Evolutionary conservation across 37 sponge, comb jelly and placozoan genomes (phyloP), one percentile per base, ranked within the genome.

Genomic region (Eunapius fragilis): DNA sequence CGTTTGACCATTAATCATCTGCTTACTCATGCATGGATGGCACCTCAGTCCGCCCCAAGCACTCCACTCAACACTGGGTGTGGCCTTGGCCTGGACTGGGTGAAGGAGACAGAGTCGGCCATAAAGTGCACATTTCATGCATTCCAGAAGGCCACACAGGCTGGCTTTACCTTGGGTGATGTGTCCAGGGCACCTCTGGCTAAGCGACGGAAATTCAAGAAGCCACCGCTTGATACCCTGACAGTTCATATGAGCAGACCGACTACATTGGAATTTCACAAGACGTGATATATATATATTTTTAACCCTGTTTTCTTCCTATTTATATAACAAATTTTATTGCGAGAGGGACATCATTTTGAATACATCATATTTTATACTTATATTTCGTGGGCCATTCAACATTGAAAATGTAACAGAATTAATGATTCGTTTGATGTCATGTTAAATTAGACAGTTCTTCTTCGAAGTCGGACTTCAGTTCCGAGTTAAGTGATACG

Each of bases 121-220:
- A 84, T 97, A 31, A 91, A 93, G 25, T 89, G 88, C 25, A 95
- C 98, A 0, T 89, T 97, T 71, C 89, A 95, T 77, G 98, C 96
- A 37, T 97, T 93, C 87, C 80, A 91, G 74, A 75, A 85, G 31
- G 89, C 89, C 14, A 86, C 87, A 6, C 86, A 89, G 68, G 85
- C 81, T 25, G 96, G 92, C 37, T 93, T 98, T 82, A 77, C 87
- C 13, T 80, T 98, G 24, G 87, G 91, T 25, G 96, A 95, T 78
- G 94, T 95, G 25, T 76, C 90, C 14, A 71, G 85, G 17, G 96
- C 96, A 24, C 98, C 96, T 34, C 89, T 98, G 30, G 98, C 98
- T 30, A 95, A 89, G 84, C 81, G 96, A 23, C 73, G 98, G 30
- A 91, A 91, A 71, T 22, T 70, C 31, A 93, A 91, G 50, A 47